Evolutionary conservation across 2,797 vertebrate genomes (phyloP).

Genomic region (Megaceryle alcyon): DNA sequence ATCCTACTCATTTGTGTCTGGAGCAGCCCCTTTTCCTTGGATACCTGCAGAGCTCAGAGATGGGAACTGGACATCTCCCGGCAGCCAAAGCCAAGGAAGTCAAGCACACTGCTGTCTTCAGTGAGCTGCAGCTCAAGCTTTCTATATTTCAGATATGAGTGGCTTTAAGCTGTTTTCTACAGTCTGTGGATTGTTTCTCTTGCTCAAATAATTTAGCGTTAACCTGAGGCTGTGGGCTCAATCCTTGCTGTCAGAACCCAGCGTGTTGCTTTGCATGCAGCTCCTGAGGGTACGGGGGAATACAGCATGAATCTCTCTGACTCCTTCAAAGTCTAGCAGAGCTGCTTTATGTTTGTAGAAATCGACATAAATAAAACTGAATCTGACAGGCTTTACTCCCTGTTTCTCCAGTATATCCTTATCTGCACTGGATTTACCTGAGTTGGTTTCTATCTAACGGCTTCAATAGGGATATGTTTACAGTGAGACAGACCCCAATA

Average conservation of each 20-base stretch:
- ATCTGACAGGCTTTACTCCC: constrained; percentile 44
- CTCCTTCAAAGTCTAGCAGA: constrained; percentile 48
- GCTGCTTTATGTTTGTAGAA: constrained; percentile 40
- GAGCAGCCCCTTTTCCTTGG: neutral
- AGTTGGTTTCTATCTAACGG: neutral
- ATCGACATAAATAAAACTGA: constrained; percentile 53
- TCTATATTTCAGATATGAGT: neutral
- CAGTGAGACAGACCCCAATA: neutral
- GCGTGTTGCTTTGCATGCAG: constrained; percentile 22
- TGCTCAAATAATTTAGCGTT: constrained; percentile 67
- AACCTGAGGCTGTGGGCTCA: constrained; percentile 65
- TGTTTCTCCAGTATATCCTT: neutral
- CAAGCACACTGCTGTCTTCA: neutral
- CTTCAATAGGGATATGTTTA: neutral
- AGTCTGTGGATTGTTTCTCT: constrained; percentile 30
- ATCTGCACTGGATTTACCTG: constrained; percentile 18
- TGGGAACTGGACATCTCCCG: neutral
- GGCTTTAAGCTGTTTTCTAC: constrained; percentile 46
- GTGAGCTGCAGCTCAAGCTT: neutral
- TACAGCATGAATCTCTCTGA: constrained; percentile 13
- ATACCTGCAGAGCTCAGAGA: neutral
- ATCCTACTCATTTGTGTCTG: neutral
- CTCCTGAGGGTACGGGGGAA: constrained; percentile 30
- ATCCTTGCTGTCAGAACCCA: constrained; percentile 54
- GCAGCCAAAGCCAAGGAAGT: neutral